Base-by-base conservation (phyloP, 2,113 vertebrate genomes). In the Gallinago jamesoni region DNA sequence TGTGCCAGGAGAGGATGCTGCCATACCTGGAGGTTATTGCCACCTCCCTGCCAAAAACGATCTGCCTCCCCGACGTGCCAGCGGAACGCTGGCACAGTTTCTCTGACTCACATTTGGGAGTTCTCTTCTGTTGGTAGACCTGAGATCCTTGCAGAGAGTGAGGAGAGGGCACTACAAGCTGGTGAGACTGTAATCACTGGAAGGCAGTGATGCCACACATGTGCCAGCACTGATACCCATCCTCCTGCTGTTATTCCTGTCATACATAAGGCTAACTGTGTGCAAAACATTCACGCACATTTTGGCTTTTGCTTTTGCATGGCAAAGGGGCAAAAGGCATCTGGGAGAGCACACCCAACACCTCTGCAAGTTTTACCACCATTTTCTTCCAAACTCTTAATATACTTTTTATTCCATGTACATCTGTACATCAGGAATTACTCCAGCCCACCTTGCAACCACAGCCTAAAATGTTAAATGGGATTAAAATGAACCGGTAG, bases 231-330 rank as follows among this genome's bases (percentile, higher is more conserved):
- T 0, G 2, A 12, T 8, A 52, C 59, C 45, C 35, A 7, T 41
- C 35, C 57, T 25, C 5, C 9, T 12, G n/a, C 41, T 37, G 12
- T 50, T 70, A 62, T 6, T 41, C n/a, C n/a, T 31, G 24, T 28
- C 4, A 1, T 21, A 19, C 7, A 2, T 0, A 1, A 57, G 56
- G n/a, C 10, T 18, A 10, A 5, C 10, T n/a, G 6, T 48, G 35
- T 48, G 31, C 25, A 89, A 31, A 48, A 59, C 10, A 9, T 52
- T 37, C n/a, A 6, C 0, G 0, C 9, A 7, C 16, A 4, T 63
- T 63, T 74, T 57, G 50, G 33, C 4, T 48, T 86, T 84, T 62
- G 59, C 3, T 23, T 52, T 66, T 23, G n/a, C 24, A 48, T 48
- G 2, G 12, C 14, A 55, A 47, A 78, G 5, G 22, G 20, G 17